Evolutionary conservation across 2,797 vertebrate genomes (phyloP).

Genomic region (Echiichthys vipera): DNA sequence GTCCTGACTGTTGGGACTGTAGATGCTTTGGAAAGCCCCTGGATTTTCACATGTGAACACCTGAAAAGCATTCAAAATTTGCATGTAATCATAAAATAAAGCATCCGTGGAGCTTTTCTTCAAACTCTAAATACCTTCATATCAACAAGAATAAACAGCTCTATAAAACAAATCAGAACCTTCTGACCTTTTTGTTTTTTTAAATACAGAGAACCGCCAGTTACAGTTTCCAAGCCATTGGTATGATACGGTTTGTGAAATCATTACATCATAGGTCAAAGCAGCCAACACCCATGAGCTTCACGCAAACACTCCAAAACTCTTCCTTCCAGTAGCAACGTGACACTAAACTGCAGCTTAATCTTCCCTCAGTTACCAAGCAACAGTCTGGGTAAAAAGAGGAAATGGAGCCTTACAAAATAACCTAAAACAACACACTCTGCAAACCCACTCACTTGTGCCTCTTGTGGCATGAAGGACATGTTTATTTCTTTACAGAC

Average conservation of each 20-base stretch:
- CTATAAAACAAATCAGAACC: background rate
- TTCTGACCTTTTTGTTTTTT: background rate
- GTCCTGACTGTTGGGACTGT: constrained; percentile 87
- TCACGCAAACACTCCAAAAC: background rate
- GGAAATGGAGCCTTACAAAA: constrained; percentile 37
- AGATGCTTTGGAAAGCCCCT: constrained; percentile 91
- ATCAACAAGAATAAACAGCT: background rate
- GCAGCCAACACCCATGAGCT: constrained; percentile 14
- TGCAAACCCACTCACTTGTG: constrained; percentile 86
- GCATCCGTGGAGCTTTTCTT: background rate
- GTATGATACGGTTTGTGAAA: background rate
- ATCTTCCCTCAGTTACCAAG: background rate
- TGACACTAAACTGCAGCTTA: background rate
- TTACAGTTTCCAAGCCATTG: background rate
- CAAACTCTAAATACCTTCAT: background rate
- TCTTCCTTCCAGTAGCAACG: background rate
- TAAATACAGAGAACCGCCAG: background rate
- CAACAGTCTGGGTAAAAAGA: constrained; percentile 19
- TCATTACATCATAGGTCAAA: constrained; percentile 22
- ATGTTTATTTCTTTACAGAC: constrained; percentile 96
- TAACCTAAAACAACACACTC: background rate
- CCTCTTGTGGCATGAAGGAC: constrained; percentile 93
- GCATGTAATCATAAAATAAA: background rate
- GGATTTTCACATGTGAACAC: constrained; percentile 93
- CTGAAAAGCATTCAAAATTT: constrained; percentile 69